These are phyloP conservation scores for Pharmacophagus antenor DNA, from an alignment of 2,888 invertebrate genomes.

Conservation along the genomic window DNA sequence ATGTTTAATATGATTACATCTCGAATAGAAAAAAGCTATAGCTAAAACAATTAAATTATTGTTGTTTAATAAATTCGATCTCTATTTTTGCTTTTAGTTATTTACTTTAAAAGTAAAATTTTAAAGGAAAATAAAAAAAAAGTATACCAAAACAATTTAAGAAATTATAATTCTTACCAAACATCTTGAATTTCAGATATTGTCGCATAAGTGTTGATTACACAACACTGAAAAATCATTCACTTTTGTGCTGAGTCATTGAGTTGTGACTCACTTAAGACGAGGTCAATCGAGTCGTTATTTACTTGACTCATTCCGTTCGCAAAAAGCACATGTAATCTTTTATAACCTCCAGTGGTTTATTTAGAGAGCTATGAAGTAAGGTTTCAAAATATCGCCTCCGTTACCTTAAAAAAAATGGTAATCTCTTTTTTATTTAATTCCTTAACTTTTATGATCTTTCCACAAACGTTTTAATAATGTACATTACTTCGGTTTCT, in stretches of 20 bases:
- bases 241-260: slow-evolving; percentile 50
- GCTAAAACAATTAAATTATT: too few relatives aligned
- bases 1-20: too few relatives aligned
- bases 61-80: too few relatives aligned
- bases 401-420: not conserved
- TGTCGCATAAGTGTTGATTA: not conserved
- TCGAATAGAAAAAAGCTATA: too few relatives aligned
- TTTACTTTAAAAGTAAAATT: too few relatives aligned
- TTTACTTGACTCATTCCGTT: slow-evolving; percentile 15
- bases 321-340: slow-evolving; percentile 25
- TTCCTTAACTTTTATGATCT: too few relatives aligned
- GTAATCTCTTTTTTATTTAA: not conserved
- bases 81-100: too few relatives aligned
- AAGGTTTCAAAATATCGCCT: not conserved
- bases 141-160: not conserved
- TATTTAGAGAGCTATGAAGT: slow-evolving; percentile 11
- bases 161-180: not conserved
- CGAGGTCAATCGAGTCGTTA: slow-evolving; percentile 46
- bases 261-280: slow-evolving; percentile 46
- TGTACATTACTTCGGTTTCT: not conserved
- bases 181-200: not conserved
- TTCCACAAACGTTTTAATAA: not conserved
- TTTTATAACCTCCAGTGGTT: slow-evolving; percentile 24
- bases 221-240: slow-evolving; percentile 34
- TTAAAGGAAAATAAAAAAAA: too few relatives aligned